phyloP scores from a whole-genome alignment of 2,797 vertebrate genomes.

The Enteromius anoplus region DNA sequence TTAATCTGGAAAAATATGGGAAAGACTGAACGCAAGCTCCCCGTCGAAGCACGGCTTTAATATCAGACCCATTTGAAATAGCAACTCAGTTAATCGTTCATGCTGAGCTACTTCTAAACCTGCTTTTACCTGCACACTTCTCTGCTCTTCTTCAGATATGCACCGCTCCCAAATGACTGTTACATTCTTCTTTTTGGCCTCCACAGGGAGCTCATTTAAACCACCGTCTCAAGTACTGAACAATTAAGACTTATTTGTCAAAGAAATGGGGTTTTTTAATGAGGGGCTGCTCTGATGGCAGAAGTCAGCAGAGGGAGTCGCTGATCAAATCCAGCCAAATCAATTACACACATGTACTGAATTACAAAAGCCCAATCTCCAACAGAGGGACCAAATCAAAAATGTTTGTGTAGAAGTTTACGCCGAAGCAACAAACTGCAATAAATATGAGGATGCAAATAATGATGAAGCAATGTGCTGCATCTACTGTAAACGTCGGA shows the following conservation, averaged over 20 bases:
- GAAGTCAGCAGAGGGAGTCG: conserved; percentile 48
- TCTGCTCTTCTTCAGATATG: conserved; percentile 72
- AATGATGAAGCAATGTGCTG: neutral
- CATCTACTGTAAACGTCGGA: neutral
- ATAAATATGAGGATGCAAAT: neutral
- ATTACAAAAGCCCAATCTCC: neutral
- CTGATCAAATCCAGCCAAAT: conserved; percentile 40
- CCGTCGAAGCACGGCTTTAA: neutral
- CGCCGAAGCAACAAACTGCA: neutral
- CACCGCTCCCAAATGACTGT: conserved; percentile 79
- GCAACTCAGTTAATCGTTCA: neutral
- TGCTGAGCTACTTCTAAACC: conserved; percentile 44
- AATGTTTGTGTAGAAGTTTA: neutral
- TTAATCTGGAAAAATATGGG: neutral
- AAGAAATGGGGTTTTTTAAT: conserved; percentile 77
- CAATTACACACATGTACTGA: neutral
- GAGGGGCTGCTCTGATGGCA: conserved; percentile 74
- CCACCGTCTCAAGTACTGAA: conserved; percentile 72
- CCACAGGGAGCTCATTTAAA: conserved; percentile 78
- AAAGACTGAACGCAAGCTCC: neutral
- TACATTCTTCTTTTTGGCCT: conserved; percentile 80
- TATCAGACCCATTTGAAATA: neutral
- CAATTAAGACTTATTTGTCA: conserved; percentile 83
- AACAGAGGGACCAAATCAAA: neutral
- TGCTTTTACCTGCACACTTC: conserved; percentile 53